Evolutionary conservation across 2,888 invertebrate species (phyloP).

Genomic region (Chloroclystis v-ata): DNA sequence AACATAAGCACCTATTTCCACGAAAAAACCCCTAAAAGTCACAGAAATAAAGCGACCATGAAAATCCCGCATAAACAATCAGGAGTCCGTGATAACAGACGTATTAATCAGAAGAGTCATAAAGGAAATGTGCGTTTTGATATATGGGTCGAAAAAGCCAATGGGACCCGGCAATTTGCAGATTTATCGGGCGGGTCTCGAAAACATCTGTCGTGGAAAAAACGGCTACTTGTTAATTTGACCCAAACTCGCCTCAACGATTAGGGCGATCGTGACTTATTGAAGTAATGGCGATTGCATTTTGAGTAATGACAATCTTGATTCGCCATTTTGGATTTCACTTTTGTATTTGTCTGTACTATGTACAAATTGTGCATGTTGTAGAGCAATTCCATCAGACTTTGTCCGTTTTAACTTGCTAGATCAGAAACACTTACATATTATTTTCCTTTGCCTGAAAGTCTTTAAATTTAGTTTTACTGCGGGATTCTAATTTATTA

Average conservation of each 20-base stretch:
- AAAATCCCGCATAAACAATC: constrained; percentile 21
- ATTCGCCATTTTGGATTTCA: not conserved
- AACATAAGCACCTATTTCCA: not conserved
- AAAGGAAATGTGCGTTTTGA: constrained; percentile 66
- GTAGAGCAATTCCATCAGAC: too few relatives aligned
- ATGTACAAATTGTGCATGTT: too few relatives aligned
- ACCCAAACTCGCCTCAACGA: constrained; percentile 26
- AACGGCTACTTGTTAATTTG: constrained; percentile 41
- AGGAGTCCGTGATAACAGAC: constrained; percentile 42
- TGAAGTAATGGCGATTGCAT: constrained; percentile 21
- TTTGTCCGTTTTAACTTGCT: too few relatives aligned
- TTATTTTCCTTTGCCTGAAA: too few relatives aligned
- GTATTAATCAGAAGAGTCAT: constrained; percentile 66
- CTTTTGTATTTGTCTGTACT: too few relatives aligned
- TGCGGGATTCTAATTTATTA: too few relatives aligned
- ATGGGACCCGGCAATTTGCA: constrained; percentile 44
- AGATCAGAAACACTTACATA: too few relatives aligned
- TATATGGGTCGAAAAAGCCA: constrained; percentile 43
- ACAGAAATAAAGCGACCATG: constrained; percentile 5
- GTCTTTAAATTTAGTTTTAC: too few relatives aligned
- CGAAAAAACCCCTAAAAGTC: not conserved
- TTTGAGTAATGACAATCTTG: constrained; percentile 11
- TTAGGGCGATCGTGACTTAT: constrained; percentile 32
- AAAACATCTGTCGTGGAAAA: constrained; percentile 55
- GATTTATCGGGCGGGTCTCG: constrained; percentile 51